Percentiles rank a stretch among this genome's conserved stretches.
Evolutionary conservation across 1,140 invertebrate genomes (phyloP).

Genomic region (Streblospio benedicti): DNA sequence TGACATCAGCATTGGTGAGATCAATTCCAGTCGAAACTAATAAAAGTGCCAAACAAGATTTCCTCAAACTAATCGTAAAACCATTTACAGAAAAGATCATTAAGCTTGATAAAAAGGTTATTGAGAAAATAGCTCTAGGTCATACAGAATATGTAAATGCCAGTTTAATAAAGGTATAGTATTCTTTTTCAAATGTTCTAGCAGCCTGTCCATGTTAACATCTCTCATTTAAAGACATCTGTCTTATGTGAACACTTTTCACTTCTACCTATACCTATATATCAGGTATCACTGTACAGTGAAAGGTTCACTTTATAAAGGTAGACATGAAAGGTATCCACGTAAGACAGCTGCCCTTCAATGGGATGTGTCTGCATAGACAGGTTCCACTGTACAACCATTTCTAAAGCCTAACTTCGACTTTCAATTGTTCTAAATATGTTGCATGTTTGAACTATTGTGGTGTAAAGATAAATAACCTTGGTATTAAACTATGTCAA

Average conservation of each 20-base stretch:
- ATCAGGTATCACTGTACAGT: background rate
- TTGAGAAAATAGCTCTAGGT: background rate
- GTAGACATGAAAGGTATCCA: background rate
- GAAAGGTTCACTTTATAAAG: background rate
- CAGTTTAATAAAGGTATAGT: background rate
- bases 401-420: too few species aligned
- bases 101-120: slow-evolving; percentile 6
- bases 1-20: background rate
- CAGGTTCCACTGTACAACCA: too few species aligned
- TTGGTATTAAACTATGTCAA: too few species aligned
- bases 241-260: background rate
- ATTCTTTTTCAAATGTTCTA: background rate
- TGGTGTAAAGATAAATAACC: too few species aligned
- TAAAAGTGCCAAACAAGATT: background rate
- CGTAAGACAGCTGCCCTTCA: background rate
- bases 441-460: too few species aligned
- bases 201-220: background rate
- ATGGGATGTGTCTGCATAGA: too few species aligned
- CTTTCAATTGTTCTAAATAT: too few species aligned
- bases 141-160: background rate
- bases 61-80: background rate
- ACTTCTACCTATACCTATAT: background rate
- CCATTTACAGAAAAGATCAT: background rate
- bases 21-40: background rate
- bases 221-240: background rate